Evolutionary conservation across 2,113 vertebrate species (phyloP).

Genomic region (Dicrurus megarhynchus): DNA sequence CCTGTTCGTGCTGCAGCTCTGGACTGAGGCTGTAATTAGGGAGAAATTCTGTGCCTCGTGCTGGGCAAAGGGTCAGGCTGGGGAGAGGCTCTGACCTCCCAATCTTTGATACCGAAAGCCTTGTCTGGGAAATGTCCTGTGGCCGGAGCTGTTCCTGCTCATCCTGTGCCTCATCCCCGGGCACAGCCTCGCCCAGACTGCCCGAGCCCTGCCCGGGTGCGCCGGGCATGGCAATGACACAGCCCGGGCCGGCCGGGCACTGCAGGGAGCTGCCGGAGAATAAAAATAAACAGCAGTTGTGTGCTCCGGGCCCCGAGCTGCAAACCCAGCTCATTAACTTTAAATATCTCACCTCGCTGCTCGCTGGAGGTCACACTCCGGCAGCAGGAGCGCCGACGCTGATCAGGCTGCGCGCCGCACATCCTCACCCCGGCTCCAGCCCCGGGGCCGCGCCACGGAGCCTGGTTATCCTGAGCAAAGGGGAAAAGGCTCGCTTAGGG

Average conservation of each 20-base stretch:
- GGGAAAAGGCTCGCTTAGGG: background rate
- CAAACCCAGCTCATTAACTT: constrained; percentile 40
- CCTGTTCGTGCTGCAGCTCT: rapidly evolving
- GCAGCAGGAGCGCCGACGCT: background rate
- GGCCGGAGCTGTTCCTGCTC: background rate
- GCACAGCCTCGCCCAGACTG: background rate
- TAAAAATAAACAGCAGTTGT: constrained; percentile 36
- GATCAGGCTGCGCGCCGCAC: background rate
- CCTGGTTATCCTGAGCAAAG: background rate
- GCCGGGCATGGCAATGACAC: background rate
- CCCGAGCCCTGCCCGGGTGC: background rate
- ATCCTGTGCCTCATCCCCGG: background rate
- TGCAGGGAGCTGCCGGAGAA: constrained; percentile 24
- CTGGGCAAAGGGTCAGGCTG: background rate
- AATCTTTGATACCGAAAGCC: rapidly evolving
- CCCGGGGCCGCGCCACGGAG: background rate
- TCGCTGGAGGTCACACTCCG: constrained; percentile 26
- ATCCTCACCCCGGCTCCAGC: background rate
- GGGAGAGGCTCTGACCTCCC: background rate
- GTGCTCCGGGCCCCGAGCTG: constrained; percentile 13
- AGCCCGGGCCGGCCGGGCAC: background rate
- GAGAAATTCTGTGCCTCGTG: background rate
- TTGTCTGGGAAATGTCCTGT: background rate
- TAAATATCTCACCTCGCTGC: constrained; percentile 46
- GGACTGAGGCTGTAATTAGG: background rate